Percentiles rank a stretch among this genome's conserved stretches.
Conservation (phyloP, 2,888 invertebrate genomes). For the Callimorpha dominula region DNA sequence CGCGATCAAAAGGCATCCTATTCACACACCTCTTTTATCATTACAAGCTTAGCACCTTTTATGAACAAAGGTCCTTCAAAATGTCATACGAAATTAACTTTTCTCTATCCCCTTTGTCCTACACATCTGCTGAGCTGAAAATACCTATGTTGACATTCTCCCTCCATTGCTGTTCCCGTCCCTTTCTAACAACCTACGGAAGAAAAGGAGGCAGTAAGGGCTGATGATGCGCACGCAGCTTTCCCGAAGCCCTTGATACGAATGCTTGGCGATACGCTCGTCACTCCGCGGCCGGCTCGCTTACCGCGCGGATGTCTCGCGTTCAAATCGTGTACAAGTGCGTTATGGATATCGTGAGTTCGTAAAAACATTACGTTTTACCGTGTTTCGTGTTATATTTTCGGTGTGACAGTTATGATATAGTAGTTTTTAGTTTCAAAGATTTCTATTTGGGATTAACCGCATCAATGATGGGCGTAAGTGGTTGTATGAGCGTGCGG, state of each 20-base stretch:
- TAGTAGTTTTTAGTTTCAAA: constrained; percentile 45
- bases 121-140: constrained; percentile 61
- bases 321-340: constrained; percentile 50
- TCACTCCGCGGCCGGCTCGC: constrained; percentile 76
- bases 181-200: constrained; percentile 23
- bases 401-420: constrained; percentile 42
- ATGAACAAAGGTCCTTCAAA: constrained; percentile 39
- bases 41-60: constrained; percentile 31
- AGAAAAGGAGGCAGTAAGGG: constrained; percentile 49
- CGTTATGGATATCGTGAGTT: constrained; percentile 56
- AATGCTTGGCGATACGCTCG: constrained; percentile 23
- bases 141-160: constrained; percentile 63
- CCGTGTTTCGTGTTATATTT: constrained; percentile 36
- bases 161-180: constrained; percentile 38
- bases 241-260: constrained; percentile 49
- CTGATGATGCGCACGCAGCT: constrained; percentile 63
- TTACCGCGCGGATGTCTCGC: constrained; percentile 74
- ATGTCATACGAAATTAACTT: constrained; percentile 56
- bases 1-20: constrained; percentile 5
- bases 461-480: constrained; percentile 83
- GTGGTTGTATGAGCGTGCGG: constrained; percentile 87
- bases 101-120: constrained; percentile 53
- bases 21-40: not conserved
- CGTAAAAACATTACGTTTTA: constrained; percentile 29
- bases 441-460: constrained; percentile 48